Evolutionary conservation across 1,140 invertebrate genomes (phyloP).

Genomic region (Cecropterus lyciades): DNA sequence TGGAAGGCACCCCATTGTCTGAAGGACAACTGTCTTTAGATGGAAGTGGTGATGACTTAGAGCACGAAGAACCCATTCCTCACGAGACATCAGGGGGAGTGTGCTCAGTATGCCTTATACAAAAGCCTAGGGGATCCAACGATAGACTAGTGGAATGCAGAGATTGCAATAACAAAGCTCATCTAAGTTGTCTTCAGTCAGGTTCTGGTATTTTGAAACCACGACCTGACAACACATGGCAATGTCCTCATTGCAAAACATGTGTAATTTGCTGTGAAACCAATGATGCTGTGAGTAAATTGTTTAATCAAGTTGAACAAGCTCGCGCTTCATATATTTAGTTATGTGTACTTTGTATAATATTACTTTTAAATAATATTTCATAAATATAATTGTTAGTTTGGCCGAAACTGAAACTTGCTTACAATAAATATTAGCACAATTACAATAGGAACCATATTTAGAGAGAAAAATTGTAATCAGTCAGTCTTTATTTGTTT

Average conservation of each 20-base stretch:
- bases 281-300: constrained; percentile 87
- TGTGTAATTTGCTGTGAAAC: constrained; percentile 89
- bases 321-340: too few species aligned
- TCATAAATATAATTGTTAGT: too few species aligned
- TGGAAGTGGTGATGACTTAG: constrained; percentile 79
- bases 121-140: constrained; percentile 84
- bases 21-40: constrained; percentile 77
- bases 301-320: neutral
- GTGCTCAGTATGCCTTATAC: constrained; percentile 85
- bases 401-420: too few species aligned
- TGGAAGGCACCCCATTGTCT: constrained; percentile 63
- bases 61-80: constrained; percentile 60
- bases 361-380: too few species aligned
- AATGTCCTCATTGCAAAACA: constrained; percentile 89
- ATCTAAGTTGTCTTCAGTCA: constrained; percentile 87
- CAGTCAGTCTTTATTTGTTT: too few species aligned
- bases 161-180: constrained; percentile 92
- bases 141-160: constrained; percentile 90
- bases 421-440: too few species aligned
- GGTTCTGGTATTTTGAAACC: constrained; percentile 87
- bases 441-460: too few species aligned
- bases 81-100: constrained; percentile 80
- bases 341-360: too few species aligned
- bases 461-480: too few species aligned
- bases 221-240: constrained; percentile 88